phyloP scores from a whole-genome alignment of 92 coral and sea anemone genomes.

The Pocillopora meandrina region DNA sequence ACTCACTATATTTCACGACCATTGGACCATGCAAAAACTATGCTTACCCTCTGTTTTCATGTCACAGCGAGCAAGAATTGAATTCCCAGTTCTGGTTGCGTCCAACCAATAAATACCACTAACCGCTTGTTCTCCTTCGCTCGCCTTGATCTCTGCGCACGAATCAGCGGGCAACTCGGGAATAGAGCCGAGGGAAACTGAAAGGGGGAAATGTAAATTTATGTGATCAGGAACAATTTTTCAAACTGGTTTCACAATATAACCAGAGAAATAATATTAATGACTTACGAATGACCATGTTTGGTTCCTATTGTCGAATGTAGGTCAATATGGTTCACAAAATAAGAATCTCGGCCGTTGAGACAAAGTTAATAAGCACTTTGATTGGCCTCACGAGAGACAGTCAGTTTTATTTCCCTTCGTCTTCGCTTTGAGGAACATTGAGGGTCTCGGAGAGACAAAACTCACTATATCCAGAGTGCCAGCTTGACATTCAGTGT shows the following conservation, averaged over 20 bases:
- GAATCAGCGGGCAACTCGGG: slow-evolving; percentile 26
- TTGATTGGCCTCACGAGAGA: too few relatives aligned
- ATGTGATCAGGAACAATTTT: not conserved
- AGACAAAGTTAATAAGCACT: too few relatives aligned
- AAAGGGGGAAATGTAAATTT: not conserved
- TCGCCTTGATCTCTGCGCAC: slow-evolving; percentile 21
- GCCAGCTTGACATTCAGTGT: too few relatives aligned
- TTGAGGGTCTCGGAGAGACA: too few relatives aligned
- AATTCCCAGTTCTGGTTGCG: not conserved
- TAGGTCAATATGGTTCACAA: too few relatives aligned
- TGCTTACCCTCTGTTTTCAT: slow-evolving; percentile 10
- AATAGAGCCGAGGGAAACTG: slow-evolving; percentile 24
- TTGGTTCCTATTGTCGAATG: too few relatives aligned
- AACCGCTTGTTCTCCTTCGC: slow-evolving; percentile 27
- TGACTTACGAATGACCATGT: too few relatives aligned
- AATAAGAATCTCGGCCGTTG: too few relatives aligned
- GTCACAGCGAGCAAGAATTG: slow-evolving; percentile 13
- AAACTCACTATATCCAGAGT: too few relatives aligned
- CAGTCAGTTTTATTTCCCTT: too few relatives aligned
- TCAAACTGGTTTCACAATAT: not conserved
- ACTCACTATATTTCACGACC: not conserved
- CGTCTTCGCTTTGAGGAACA: too few relatives aligned
- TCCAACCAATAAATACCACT: slow-evolving; percentile 28
- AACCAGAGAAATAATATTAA: too few relatives aligned
- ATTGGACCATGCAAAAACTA: not conserved